phyloP scores from a whole-genome alignment of 2,797 vertebrate species.

The Rallus crepitans region DNA sequence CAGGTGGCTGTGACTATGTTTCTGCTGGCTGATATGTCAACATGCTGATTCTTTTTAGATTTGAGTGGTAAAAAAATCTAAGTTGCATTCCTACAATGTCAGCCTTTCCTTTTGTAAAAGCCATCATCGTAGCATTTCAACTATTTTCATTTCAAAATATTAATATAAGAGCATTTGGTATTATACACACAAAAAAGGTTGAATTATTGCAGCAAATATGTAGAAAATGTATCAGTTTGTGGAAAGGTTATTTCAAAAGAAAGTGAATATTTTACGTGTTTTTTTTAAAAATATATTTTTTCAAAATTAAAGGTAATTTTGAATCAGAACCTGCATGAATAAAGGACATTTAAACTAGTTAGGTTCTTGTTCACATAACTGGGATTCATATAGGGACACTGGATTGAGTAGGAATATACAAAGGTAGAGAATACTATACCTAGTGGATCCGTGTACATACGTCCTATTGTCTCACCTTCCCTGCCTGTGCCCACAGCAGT shows the following conservation, averaged over 20 bases:
- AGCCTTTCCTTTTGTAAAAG: neutral
- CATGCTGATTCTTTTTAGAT: neutral
- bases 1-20: neutral
- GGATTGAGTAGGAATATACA: neutral
- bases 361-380: neutral
- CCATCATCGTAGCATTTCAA: neutral
- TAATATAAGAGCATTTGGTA: neutral
- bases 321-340: neutral
- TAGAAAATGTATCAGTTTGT: neutral
- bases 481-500: accelerated
- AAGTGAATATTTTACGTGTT: neutral
- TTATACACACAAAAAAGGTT: neutral
- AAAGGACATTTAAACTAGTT: neutral
- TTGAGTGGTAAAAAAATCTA: neutral
- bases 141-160: neutral
- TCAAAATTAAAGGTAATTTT: neutral
- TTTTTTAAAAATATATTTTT: neutral
- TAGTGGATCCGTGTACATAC: accelerated
- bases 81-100: neutral
- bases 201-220: neutral
- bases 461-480: accelerated
- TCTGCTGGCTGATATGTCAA: neutral
- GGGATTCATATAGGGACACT: accelerated
- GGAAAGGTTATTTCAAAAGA: neutral
- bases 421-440: neutral